These are phyloP conservation scores for Drosophila subpulchrella DNA, from an alignment of 1,140 invertebrate species.

Conservation along the genomic window DNA sequence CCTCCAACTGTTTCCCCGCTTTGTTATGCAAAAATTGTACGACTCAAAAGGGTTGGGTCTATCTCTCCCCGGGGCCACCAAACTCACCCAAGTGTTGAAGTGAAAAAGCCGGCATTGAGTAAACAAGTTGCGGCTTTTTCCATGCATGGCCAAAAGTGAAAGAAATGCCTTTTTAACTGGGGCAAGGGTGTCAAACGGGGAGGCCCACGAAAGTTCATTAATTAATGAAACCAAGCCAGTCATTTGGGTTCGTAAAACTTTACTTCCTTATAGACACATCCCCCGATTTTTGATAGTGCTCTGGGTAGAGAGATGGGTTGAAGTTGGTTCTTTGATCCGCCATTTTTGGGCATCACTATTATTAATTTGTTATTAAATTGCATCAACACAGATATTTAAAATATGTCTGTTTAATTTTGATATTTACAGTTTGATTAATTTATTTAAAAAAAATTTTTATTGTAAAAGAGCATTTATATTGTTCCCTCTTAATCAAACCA, in stretches of 20 bases:
- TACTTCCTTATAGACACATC: background rate
- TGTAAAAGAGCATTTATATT: too few species aligned
- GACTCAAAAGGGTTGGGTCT: conserved; percentile 46
- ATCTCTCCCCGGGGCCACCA: conserved; percentile 22
- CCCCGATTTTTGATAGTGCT: background rate
- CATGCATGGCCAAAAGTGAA: conserved; percentile 45
- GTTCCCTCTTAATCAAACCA: too few species aligned
- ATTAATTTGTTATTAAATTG: too few species aligned
- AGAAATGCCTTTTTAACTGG: conserved; percentile 40
- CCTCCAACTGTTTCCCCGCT: conserved; percentile 35
- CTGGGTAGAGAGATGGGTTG: too few species aligned
- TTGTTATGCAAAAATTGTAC: conserved; percentile 66
- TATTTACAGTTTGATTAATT: too few species aligned
- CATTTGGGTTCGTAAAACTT: conserved; percentile 11
- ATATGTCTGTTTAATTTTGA: too few species aligned
- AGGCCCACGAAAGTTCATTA: conserved; percentile 35
- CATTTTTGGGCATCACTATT: too few species aligned
- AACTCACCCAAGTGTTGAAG: conserved; percentile 47
- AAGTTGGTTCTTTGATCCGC: too few species aligned
- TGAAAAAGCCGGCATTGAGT: conserved; percentile 42
- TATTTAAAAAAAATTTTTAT: too few species aligned
- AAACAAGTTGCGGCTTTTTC: conserved; percentile 61
- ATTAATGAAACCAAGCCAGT: conserved; percentile 34
- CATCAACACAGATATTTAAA: too few species aligned
- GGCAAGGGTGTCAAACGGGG: conserved; percentile 20